phyloP scores from a whole-genome alignment of 2,797 vertebrate species.

The Tauraco hartlaubi region DNA sequence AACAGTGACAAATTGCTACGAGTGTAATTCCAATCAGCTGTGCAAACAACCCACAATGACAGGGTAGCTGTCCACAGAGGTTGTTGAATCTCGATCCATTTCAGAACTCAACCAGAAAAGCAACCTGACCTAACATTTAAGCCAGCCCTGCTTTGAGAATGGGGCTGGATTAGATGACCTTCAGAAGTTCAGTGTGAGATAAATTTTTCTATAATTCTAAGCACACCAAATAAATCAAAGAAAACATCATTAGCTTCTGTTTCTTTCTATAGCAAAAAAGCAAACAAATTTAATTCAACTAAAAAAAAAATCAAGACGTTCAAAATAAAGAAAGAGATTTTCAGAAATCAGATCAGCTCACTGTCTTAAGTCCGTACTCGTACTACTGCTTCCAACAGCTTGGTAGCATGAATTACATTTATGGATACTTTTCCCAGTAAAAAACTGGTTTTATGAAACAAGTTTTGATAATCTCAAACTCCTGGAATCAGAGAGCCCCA shows the following conservation, averaged over 20 bases:
- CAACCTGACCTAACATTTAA: background rate
- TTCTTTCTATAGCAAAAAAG: background rate
- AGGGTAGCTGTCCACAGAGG: background rate
- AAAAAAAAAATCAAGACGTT: background rate
- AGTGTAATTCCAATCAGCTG: background rate
- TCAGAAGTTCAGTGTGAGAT: background rate
- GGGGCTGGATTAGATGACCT: background rate
- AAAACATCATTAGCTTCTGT: background rate
- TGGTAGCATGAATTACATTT: background rate
- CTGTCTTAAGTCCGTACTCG: background rate
- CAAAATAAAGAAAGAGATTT: background rate
- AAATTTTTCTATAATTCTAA: background rate
- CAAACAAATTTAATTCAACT: background rate
- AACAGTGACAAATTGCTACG: background rate
- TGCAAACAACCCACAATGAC: background rate
- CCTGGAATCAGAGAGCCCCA: background rate
- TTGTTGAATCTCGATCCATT: background rate
- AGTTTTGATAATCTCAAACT: background rate
- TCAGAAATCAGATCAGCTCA: background rate
- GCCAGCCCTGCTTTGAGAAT: background rate
- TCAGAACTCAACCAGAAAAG: background rate
- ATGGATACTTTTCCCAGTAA: background rate
- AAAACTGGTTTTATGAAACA: background rate
- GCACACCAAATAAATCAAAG: background rate
- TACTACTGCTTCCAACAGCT: background rate